phyloP scores from a whole-genome alignment of 2,797 vertebrate genomes.

The Squalus acanthias region DNA sequence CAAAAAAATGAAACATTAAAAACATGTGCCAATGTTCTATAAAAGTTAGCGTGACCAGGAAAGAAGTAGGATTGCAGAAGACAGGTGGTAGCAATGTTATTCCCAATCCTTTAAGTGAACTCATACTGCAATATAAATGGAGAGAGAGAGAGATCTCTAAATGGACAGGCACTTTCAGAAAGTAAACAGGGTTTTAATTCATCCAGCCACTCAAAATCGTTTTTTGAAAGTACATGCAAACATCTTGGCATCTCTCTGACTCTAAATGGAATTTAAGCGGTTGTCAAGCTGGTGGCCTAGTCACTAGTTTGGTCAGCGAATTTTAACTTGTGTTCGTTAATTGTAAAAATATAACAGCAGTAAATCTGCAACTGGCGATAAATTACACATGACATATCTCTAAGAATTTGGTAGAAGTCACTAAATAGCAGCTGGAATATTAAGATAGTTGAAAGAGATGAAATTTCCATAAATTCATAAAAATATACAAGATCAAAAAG shows the following conservation, averaged over 20 bases:
- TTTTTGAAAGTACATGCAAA: background rate
- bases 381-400: background rate
- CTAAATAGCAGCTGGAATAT: slow-evolving; percentile 3
- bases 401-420: background rate
- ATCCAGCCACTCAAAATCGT: background rate
- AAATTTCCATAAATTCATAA: background rate
- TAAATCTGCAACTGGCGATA: background rate
- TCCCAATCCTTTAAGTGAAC: background rate
- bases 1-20: background rate
- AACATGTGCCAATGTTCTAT: background rate
- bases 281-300: background rate
- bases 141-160: background rate
- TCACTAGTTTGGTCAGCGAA: background rate
- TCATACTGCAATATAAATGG: background rate
- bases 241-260: background rate
- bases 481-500: slow-evolving; percentile 26
- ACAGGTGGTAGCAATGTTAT: background rate
- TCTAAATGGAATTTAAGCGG: background rate
- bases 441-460: background rate
- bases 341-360: background rate
- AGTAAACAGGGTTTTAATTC: background rate
- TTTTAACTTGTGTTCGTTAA: background rate
- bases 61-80: background rate
- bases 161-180: background rate
- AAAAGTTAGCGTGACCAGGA: background rate